Percentiles rank a stretch among this genome's conserved stretches.
These are phyloP conservation scores for Stigmatopora nigra DNA, from an alignment of 2,113 vertebrate genomes.

Conservation along the genomic window DNA sequence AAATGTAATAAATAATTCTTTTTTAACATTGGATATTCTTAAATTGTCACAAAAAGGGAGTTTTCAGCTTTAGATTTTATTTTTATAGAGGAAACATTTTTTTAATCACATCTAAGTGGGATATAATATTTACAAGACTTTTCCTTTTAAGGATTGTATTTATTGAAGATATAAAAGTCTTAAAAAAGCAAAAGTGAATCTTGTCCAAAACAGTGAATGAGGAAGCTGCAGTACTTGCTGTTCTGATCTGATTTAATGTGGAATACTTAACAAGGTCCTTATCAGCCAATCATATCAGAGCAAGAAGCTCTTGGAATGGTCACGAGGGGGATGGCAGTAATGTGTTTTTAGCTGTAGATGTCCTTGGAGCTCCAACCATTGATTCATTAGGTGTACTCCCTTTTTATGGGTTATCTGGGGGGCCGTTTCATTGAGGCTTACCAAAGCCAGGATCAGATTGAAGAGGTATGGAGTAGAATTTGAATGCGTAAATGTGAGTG, in stretches of 20 bases:
- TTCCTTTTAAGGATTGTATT: not conserved
- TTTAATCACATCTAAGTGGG: not conserved
- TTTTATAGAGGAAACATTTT: not conserved
- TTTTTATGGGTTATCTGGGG: constrained; percentile 41
- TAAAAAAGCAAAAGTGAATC: not conserved
- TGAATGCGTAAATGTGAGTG: constrained; percentile 34
- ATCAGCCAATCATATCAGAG: constrained; percentile 1
- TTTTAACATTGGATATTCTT: too few relatives aligned
- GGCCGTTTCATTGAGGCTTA: constrained; percentile 35
- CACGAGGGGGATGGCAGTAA: constrained; percentile 32
- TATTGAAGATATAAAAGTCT: not conserved
- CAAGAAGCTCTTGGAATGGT: constrained; percentile 34
- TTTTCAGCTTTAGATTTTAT: not conserved
- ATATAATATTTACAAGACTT: not conserved
- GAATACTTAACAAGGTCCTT: not conserved
- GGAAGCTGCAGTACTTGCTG: not conserved
- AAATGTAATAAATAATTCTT: not conserved
- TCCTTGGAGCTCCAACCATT: constrained; percentile 25
- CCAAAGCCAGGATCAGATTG: constrained; percentile 37
- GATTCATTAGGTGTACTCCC: constrained; percentile 17
- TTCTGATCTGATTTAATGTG: not conserved
- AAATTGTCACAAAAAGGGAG: not conserved
- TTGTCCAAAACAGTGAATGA: not conserved
- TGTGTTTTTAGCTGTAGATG: constrained; percentile 46
- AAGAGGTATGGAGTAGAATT: constrained; percentile 26